Evolutionary conservation across 2,888 invertebrate genomes (phyloP).

Genomic region (Drosophila subsilvestris): DNA sequence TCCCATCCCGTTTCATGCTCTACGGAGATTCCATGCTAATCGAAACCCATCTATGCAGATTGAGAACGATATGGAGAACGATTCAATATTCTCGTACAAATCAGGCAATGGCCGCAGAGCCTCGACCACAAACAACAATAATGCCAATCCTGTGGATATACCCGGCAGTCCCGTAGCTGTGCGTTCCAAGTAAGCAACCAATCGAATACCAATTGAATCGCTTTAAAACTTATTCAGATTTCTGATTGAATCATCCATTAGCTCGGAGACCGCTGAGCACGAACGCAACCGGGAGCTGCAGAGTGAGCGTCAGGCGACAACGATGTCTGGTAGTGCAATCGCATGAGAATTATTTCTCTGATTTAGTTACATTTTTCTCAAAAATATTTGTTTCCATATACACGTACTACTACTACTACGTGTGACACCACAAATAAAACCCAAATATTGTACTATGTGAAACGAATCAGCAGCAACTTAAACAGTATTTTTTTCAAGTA

Average conservation of each 20-base stretch:
- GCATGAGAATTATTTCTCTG: constrained; percentile 85
- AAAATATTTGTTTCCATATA: constrained; percentile 65
- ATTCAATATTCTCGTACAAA: constrained; percentile 84
- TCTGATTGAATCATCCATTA: constrained; percentile 31
- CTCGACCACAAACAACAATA: constrained; percentile 84
- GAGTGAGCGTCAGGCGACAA: constrained; percentile 84
- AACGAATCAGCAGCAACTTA: constrained; percentile 25
- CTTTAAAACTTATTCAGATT: background rate
- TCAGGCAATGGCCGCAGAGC: constrained; percentile 83
- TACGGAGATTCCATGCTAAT: background rate
- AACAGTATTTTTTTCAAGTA: constrained; percentile 51
- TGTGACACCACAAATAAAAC: constrained; percentile 25
- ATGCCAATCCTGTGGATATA: constrained; percentile 82
- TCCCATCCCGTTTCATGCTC: background rate
- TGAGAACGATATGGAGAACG: constrained; percentile 84
- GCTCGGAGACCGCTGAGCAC: constrained; percentile 84
- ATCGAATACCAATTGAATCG: background rate
- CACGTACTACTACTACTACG: constrained; percentile 1
- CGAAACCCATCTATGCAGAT: constrained; percentile 70
- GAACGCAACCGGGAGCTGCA: constrained; percentile 83
- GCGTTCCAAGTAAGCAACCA: constrained; percentile 82
- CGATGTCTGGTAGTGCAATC: constrained; percentile 85
- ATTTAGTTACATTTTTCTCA: constrained; percentile 84
- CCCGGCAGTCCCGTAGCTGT: constrained; percentile 84
- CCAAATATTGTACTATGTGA: constrained; percentile 38